Percentiles rank a stretch among this genome's conserved stretches.
Evolutionary conservation across 2,888 invertebrate species (phyloP).

Genomic region (Zygothrica quintamaculata): DNA sequence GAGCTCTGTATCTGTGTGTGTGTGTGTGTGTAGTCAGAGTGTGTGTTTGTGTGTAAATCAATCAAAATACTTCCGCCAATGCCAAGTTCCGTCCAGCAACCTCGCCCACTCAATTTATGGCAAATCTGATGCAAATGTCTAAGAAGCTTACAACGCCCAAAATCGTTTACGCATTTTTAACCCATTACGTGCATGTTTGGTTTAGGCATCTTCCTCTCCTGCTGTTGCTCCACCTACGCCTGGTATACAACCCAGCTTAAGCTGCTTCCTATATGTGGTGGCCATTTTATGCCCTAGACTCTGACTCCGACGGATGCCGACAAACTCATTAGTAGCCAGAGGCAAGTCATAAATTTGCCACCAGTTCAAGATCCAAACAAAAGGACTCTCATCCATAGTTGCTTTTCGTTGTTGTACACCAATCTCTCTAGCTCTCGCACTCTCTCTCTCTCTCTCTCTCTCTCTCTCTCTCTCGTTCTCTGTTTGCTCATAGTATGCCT

Average conservation of each 20-base stretch:
- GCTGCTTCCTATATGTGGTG: slow-evolving; percentile 47
- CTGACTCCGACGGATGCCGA: slow-evolving; percentile 70
- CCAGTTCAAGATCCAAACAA: slow-evolving; percentile 50
- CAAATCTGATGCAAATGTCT: slow-evolving; percentile 73
- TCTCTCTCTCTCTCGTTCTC: too few species aligned
- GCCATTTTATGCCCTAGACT: slow-evolving; percentile 14
- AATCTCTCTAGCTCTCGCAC: slow-evolving; percentile 5
- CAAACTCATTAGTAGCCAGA: slow-evolving; percentile 76
- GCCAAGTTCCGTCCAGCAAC: slow-evolving; percentile 26
- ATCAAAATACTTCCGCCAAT: slow-evolving; percentile 72
- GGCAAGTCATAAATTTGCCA: slow-evolving; percentile 73
- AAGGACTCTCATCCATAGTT: slow-evolving; percentile 1
- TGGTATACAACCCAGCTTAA: slow-evolving; percentile 34
- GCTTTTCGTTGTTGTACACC: background rate
- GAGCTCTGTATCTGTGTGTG: slow-evolving; percentile 17
- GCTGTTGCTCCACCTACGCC: slow-evolving; percentile 1
- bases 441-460: too few species aligned
- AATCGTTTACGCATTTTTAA: slow-evolving; percentile 77
- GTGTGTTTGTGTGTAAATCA: slow-evolving; percentile 57
- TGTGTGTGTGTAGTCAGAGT: slow-evolving; percentile 38
- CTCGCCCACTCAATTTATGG: slow-evolving; percentile 64
- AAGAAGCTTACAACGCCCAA: slow-evolving; percentile 76
- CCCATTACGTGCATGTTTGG: slow-evolving; percentile 58
- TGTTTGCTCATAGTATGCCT: slow-evolving; percentile 26
- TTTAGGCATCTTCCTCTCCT: slow-evolving; percentile 1